These are phyloP conservation scores for Chunga burmeisteri DNA, from an alignment of 2,113 vertebrate genomes.

Conservation along the genomic window DNA sequence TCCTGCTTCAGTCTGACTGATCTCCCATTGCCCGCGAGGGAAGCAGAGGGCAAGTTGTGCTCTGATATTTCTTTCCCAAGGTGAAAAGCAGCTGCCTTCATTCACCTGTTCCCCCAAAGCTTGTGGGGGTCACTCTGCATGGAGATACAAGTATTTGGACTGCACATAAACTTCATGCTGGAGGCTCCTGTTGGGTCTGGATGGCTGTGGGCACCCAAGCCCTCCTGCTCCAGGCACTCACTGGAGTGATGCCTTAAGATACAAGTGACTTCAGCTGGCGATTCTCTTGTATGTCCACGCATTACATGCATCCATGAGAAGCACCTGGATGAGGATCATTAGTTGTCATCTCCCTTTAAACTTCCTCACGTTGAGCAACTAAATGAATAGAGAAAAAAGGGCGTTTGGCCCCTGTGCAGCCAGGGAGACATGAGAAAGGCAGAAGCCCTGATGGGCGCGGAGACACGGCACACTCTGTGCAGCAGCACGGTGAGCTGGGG, in stretches of 20 bases:
- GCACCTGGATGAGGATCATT: background rate
- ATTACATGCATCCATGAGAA: background rate
- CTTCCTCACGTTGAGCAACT: background rate
- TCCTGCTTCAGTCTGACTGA: background rate
- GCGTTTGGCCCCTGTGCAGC: accelerated
- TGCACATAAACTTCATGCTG: background rate
- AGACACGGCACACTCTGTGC: too few relatives aligned
- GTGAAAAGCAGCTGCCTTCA: background rate
- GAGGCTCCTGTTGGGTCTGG: accelerated
- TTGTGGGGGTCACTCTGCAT: background rate
- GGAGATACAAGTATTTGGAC: background rate
- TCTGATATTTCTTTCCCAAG: background rate
- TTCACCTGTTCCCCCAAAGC: background rate
- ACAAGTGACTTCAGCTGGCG: background rate
- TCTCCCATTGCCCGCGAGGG: accelerated
- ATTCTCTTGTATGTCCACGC: background rate
- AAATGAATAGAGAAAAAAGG: background rate
- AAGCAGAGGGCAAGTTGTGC: background rate
- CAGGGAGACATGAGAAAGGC: background rate
- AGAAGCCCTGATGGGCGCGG: background rate
- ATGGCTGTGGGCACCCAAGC: background rate
- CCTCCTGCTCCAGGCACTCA: background rate
- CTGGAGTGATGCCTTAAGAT: background rate
- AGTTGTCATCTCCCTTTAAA: background rate
- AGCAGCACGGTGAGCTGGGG: background rate